phyloP scores from a whole-genome alignment of 2,797 vertebrate genomes.

The Agapornis canus region DNA sequence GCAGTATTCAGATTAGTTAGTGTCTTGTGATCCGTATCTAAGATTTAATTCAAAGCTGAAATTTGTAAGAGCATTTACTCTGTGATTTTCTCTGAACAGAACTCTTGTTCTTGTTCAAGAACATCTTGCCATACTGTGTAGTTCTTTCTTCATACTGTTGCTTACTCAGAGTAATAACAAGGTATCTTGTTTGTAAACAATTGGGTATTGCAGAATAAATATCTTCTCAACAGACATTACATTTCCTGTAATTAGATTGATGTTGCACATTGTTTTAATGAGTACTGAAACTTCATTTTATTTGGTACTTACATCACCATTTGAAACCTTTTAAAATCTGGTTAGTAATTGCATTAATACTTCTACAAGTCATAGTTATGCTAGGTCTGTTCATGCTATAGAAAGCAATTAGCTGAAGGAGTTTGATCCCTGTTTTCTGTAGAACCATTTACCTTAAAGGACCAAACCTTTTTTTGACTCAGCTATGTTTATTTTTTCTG shows the following conservation, averaged over 20 bases:
- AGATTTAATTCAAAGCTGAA: constrained; percentile 42
- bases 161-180: constrained; percentile 12
- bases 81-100: constrained; percentile 45
- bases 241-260: not conserved
- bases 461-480: not conserved
- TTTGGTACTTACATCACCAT: not conserved
- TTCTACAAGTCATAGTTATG: not conserved
- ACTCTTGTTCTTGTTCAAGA: constrained; percentile 25
- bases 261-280: not conserved
- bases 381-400: not conserved
- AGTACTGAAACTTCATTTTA: not conserved
- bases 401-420: not conserved
- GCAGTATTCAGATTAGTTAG: constrained; percentile 60
- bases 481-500: not conserved
- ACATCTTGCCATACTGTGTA: not conserved
- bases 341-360: not conserved
- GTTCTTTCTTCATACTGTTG: constrained; percentile 29
- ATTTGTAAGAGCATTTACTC: constrained; percentile 49
- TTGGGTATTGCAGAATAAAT: constrained; percentile 1
- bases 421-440: not conserved
- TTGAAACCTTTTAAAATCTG: not conserved
- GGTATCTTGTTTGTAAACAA: constrained; percentile 28
- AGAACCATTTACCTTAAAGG: not conserved
- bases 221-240: not conserved
- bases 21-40: constrained; percentile 63